Evolutionary conservation across 2,888 invertebrate species (phyloP).

Genomic region (Acleris holmiana): DNA sequence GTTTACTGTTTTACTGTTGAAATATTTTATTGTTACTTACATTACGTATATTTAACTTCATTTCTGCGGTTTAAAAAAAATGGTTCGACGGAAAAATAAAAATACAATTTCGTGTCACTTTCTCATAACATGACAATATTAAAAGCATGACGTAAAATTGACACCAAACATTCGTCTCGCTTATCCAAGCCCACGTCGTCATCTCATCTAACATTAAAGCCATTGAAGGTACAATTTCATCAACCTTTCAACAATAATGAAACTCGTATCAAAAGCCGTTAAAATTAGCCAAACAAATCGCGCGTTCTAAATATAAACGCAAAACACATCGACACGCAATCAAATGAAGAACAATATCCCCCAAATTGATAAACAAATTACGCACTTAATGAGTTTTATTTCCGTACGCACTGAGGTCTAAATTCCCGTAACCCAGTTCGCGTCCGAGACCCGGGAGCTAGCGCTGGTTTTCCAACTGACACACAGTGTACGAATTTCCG

Average conservation of each 20-base stretch:
- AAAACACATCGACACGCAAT: constrained; percentile 36
- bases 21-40: no score
- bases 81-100: no score
- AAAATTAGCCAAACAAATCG: constrained; percentile 24
- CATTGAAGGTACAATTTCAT: no score
- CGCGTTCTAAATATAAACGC: constrained; percentile 26
- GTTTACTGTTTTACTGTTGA: no score
- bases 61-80: no score
- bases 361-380: constrained; percentile 64
- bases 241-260: background rate
- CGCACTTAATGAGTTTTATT: constrained; percentile 64
- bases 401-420: constrained; percentile 53
- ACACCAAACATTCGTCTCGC: no score
- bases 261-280: constrained; percentile 1
- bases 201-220: no score
- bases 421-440: constrained; percentile 60
- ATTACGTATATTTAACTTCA: no score
- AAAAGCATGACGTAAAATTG: no score
- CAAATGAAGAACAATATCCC: constrained; percentile 39
- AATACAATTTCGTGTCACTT: no score
- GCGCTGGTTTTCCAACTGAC: constrained; percentile 43
- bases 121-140: no score
- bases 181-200: no score
- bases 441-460: constrained; percentile 39
- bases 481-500: constrained; percentile 40